Evolutionary conservation across 2,113 vertebrate species (phyloP).

Genomic region (Burhinus oedicnemus): DNA sequence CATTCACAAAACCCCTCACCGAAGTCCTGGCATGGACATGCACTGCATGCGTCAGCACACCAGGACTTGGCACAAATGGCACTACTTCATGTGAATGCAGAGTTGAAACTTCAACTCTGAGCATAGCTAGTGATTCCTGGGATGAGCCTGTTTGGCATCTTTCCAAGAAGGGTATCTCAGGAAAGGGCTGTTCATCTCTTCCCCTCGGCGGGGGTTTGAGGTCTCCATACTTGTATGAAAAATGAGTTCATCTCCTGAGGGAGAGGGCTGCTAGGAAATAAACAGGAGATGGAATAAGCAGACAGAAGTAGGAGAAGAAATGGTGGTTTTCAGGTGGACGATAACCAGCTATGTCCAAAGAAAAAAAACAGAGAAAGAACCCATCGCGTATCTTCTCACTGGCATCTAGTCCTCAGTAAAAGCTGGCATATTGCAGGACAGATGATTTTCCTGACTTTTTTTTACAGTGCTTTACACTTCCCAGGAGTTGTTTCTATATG

Average conservation of each 20-base stretch:
- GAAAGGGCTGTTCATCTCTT: not conserved
- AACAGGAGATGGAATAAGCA: not conserved
- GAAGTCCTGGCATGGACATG: not conserved
- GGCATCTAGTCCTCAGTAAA: not conserved
- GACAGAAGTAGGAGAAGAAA: not conserved
- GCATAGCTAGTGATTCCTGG: not conserved
- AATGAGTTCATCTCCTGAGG: not conserved
- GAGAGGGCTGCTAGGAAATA: not conserved
- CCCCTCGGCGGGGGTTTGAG: not conserved
- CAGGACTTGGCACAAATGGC: not conserved
- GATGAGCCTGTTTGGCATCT: not conserved
- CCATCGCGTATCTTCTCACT: not conserved
- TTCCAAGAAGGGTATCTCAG: not conserved
- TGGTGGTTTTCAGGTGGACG: not conserved
- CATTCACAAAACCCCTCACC: not conserved
- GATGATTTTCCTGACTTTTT: constrained; percentile 17
- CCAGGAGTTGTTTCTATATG: constrained; percentile 43
- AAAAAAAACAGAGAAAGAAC: not conserved
- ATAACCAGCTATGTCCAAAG: not conserved
- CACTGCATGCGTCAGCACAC: not conserved
- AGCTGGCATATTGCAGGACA: constrained; percentile 54
- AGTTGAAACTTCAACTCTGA: not conserved
- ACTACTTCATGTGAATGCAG: not conserved
- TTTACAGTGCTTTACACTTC: constrained; percentile 57
- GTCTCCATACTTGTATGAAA: not conserved